Base-by-base conservation (phyloP, 1,140 invertebrate species). In the Delia radicum region DNA sequence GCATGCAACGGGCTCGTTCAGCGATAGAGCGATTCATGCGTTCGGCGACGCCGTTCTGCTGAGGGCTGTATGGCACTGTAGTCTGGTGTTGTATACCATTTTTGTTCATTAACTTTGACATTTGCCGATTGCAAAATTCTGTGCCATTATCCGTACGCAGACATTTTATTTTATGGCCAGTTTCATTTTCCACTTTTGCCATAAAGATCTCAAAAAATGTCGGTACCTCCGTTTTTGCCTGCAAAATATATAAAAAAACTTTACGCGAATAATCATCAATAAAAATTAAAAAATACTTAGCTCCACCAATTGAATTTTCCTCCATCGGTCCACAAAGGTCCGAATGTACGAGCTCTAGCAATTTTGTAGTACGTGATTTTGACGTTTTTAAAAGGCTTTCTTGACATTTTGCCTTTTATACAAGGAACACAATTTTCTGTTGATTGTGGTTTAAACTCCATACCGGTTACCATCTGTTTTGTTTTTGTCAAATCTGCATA, bases 31-130 rank as follows among this genome's bases (percentile, higher is more conserved):
- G 61, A 67, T 80, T 79, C 65, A 77, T 74, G 48, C 81, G 15
- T 76, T 87, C 83, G 6, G 78, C 74, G 10, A 81, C 71, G 8
- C 83, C 83, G 78, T 86, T 86, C 69, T 81, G 78, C 74, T 86
- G 61, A 2, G 82, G 82, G 28, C 78, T 78, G 75, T 82, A 82
- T 13, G 80, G 48, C 48, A 77, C 78, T 13, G 81, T 80, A 27
- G 33, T 73, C 71, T 85, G 75, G 78, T 78, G 15, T 74, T 75
- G 69, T 62, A 81, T 77, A 3, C 77, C 77, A 65, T 55, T 15
- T 31, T 31, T 26, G 4, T n/a, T 42, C 15, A 75, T 27, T 18
- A 65, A 28, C 15, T 37, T 42, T 18, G 10, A 24, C 21, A 77
- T 61, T 5, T 78, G 29, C 26, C 63, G 15, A 29, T 79, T 80